Evolutionary conservation across 2,888 invertebrate genomes (phyloP).

Genomic region (Dioctria linearis): DNA sequence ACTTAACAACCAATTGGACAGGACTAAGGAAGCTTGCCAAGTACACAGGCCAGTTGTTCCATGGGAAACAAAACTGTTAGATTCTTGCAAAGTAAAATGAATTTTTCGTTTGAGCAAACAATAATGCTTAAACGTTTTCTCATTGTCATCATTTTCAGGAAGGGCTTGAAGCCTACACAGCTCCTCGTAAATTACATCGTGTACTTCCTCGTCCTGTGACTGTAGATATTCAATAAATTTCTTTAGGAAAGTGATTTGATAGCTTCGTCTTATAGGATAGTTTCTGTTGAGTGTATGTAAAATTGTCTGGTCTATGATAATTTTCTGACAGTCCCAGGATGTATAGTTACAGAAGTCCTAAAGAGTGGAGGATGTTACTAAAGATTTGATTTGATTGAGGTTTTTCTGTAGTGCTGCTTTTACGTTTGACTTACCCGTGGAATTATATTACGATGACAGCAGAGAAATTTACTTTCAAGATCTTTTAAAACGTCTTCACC

Average conservation of each 20-base stretch:
- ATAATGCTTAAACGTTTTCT: slow-evolving; percentile 77
- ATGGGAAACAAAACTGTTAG: slow-evolving; percentile 79
- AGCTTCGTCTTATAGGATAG: slow-evolving; percentile 77
- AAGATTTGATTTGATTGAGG: no score
- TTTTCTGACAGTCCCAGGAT: slow-evolving; percentile 74
- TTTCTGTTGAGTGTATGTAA: slow-evolving; percentile 72
- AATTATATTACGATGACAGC: background rate
- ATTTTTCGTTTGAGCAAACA: slow-evolving; percentile 65
- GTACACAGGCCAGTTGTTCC: slow-evolving; percentile 86
- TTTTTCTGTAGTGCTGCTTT: background rate
- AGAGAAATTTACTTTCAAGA: background rate
- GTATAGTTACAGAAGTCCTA: slow-evolving; percentile 51
- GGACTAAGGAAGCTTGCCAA: slow-evolving; percentile 83
- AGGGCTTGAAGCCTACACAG: slow-evolving; percentile 74
- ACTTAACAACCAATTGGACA: slow-evolving; percentile 80
- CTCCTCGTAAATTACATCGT: slow-evolving; percentile 77
- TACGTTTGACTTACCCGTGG: background rate
- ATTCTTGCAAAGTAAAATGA: slow-evolving; percentile 78
- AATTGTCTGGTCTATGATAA: slow-evolving; percentile 75
- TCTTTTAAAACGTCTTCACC: no score
- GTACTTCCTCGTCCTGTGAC: slow-evolving; percentile 72
- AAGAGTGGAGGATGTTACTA: background rate
- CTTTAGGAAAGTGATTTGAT: slow-evolving; percentile 79
- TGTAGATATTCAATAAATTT: slow-evolving; percentile 76
- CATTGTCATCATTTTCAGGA: slow-evolving; percentile 60